Evolutionary conservation across 2,797 vertebrate genomes (phyloP).

Genomic region (Chromis chromis): DNA sequence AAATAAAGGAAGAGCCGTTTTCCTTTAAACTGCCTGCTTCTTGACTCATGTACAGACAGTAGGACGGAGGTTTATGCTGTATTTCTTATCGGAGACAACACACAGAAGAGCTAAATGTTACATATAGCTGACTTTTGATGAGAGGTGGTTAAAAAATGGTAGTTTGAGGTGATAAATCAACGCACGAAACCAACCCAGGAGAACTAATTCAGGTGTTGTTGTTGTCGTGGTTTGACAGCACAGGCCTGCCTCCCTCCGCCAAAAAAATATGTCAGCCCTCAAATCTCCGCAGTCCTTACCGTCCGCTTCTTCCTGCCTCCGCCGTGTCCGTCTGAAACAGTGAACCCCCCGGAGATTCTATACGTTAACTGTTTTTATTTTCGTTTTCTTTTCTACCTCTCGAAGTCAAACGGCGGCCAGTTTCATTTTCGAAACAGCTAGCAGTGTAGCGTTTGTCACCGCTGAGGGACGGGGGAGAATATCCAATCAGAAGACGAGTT

Average conservation of each 20-base stretch:
- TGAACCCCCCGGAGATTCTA: accelerated
- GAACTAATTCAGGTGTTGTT: slow-evolving; percentile 59
- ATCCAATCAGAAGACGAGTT: slow-evolving; percentile 58
- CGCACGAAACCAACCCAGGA: neutral
- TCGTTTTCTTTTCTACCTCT: slow-evolving; percentile 33
- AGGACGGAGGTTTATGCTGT: neutral
- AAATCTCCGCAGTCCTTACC: slow-evolving; percentile 24
- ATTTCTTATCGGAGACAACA: neutral
- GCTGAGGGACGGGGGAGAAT: neutral
- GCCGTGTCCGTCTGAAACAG: accelerated
- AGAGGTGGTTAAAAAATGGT: no score
- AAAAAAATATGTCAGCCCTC: slow-evolving; percentile 37
- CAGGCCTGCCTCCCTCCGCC: slow-evolving; percentile 62
- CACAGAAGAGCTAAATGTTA: neutral
- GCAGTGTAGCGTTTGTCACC: slow-evolving; percentile 41
- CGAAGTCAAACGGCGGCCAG: slow-evolving; percentile 30
- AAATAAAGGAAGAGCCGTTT: slow-evolving; percentile 7
- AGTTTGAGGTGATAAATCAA: neutral
- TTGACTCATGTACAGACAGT: neutral
- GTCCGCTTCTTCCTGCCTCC: neutral
- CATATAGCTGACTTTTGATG: neutral
- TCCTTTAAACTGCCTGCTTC: slow-evolving; percentile 1
- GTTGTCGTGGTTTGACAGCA: slow-evolving; percentile 66
- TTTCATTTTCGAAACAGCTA: slow-evolving; percentile 79
- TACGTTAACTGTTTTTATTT: slow-evolving; percentile 9